phyloP scores from a whole-genome alignment of 1,140 invertebrate genomes.

The Harpegnathos saltator region DNA sequence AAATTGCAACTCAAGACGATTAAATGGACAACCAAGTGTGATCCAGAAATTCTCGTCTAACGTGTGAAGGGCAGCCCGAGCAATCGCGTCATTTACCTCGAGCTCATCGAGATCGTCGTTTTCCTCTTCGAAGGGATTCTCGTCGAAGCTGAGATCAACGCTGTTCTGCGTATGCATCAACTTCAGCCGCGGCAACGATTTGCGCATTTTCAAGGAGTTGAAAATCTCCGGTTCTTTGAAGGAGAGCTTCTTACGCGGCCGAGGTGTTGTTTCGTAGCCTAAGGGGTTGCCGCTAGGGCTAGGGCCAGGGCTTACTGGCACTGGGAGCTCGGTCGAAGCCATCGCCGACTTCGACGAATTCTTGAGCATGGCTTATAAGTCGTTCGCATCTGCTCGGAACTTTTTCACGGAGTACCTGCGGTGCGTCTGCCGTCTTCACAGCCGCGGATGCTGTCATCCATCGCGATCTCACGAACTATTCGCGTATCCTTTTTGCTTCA shows the following conservation, averaged over 20 bases:
- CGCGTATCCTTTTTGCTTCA: neutral
- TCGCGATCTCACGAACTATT: neutral
- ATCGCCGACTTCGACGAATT: conserved; percentile 66
- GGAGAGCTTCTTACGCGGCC: conserved; percentile 93
- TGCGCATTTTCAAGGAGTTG: conserved; percentile 82
- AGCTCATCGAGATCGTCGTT: conserved; percentile 82
- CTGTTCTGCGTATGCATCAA: conserved; percentile 40
- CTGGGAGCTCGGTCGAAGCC: conserved; percentile 77
- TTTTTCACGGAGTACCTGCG: neutral
- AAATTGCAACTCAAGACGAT: too few species aligned
- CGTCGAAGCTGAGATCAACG: conserved; percentile 69
- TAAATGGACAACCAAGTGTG: too few species aligned
- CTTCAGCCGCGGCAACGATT: conserved; percentile 65
- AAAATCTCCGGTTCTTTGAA: conserved; percentile 94
- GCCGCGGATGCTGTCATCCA: conserved; percentile 38
- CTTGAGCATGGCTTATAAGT: conserved; percentile 69
- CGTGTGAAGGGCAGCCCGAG: neutral
- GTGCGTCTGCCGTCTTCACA: neutral
- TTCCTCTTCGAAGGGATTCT: conserved; percentile 81
- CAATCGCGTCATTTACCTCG: conserved; percentile 78
- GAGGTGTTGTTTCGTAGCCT: conserved; percentile 85
- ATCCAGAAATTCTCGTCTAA: neutral
- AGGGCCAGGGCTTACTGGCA: conserved; percentile 74
- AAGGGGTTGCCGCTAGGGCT: conserved; percentile 76
- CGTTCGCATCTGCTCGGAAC: neutral